phyloP scores from a whole-genome alignment of 2,113 vertebrate genomes.

The Illadopsis cleaveri region DNA sequence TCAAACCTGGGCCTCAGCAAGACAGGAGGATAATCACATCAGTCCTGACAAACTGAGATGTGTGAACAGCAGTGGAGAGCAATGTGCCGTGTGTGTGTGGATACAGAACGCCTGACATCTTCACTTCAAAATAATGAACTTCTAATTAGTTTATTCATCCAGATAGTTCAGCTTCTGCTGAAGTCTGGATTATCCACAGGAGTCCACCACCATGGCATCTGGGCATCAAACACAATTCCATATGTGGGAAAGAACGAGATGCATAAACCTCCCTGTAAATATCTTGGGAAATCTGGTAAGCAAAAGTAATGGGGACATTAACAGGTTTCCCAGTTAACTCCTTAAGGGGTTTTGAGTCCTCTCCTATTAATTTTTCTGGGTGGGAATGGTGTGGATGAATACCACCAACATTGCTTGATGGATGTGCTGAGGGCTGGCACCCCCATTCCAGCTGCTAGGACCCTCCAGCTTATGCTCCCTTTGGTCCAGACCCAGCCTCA shows the following conservation, averaged over 20 bases:
- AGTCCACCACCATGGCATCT: neutral
- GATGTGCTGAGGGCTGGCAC: neutral
- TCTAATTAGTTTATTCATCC: neutral
- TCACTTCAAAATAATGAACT: neutral
- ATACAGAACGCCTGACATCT: neutral
- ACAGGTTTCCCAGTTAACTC: neutral
- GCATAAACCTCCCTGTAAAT: neutral
- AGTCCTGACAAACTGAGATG: neutral
- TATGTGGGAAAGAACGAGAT: neutral
- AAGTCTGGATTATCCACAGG: neutral
- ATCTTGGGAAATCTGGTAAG: neutral
- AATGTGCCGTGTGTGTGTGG: accelerated
- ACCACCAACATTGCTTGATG: accelerated
- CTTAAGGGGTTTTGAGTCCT: neutral
- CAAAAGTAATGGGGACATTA: neutral
- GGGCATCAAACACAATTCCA: neutral
- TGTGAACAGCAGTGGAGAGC: neutral
- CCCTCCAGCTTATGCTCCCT: neutral
- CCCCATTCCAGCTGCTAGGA: neutral
- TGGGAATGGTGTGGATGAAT: neutral
- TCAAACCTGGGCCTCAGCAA: neutral
- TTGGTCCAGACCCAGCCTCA: neutral
- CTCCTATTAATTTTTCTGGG: neutral
- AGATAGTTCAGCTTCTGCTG: neutral
- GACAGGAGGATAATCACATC: neutral